These are phyloP conservation scores for Eulithis testata DNA, from an alignment of 2,888 invertebrate species.

Conservation along the genomic window DNA sequence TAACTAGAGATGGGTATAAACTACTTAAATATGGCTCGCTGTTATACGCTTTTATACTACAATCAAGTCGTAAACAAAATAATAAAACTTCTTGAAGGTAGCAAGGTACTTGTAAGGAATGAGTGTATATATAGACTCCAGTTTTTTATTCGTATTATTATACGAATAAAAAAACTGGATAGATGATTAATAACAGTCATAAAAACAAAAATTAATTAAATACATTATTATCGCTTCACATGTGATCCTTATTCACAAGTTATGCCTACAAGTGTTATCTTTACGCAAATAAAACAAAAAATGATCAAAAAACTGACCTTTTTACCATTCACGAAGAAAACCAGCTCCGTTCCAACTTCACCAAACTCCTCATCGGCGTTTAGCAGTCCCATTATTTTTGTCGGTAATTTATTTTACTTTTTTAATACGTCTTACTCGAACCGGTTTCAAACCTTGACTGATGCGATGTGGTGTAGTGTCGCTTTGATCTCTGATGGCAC, in stretches of 20 bases:
- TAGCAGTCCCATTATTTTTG: conserved; percentile 62
- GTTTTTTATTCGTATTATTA: no score
- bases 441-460: conserved; percentile 45
- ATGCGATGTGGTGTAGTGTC: conserved; percentile 7
- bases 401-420: conserved; percentile 27
- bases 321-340: conserved; percentile 80
- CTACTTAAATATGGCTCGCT: no score
- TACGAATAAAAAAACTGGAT: no score
- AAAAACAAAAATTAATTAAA: background rate
- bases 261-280: background rate
- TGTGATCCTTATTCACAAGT: background rate
- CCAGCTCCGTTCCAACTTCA: conserved; percentile 63
- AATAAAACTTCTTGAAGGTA: no score
- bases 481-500: background rate
- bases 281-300: background rate
- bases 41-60: no score
- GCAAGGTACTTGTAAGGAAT: no score
- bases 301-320: conserved; percentile 61
- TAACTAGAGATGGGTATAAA: no score
- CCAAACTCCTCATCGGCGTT: conserved; percentile 66
- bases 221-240: background rate
- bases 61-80: no score
- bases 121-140: no score
- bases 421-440: conserved; percentile 45
- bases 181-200: background rate